These are phyloP conservation scores for Sarcophaga rosellei DNA, from an alignment of 2,888 invertebrate species.

Conservation along the genomic window DNA sequence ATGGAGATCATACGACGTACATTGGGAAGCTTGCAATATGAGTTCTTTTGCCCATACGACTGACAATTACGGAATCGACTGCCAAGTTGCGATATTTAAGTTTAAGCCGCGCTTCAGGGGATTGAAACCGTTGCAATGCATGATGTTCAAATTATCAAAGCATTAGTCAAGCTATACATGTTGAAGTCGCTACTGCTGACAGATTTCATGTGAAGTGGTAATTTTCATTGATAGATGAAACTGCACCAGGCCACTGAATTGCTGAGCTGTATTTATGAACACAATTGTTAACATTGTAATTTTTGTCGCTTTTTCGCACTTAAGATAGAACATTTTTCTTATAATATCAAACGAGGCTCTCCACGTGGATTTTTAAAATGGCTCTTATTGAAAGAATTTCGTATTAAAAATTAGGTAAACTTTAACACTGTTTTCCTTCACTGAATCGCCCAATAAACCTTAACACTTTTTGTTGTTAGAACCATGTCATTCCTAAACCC, in stretches of 20 bases:
- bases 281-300: not conserved
- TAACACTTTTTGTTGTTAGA: too few relatives aligned
- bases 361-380: not conserved
- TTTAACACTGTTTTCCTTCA: too few relatives aligned
- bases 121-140: not conserved
- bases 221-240: not conserved
- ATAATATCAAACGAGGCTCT: not conserved
- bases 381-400: not conserved
- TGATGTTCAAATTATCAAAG: not conserved
- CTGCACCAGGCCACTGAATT: not conserved
- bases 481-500: too few relatives aligned
- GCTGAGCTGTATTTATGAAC: conserved; percentile 1
- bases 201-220: too few relatives aligned
- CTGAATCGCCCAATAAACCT: too few relatives aligned
- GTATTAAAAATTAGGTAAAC: too few relatives aligned
- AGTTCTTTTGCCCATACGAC: too few relatives aligned
- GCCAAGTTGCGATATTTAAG: not conserved
- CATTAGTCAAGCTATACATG: not conserved
- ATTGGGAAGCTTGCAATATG: too few relatives aligned
- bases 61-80: too few relatives aligned
- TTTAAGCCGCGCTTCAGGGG: not conserved
- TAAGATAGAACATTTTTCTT: not conserved
- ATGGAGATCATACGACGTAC: too few relatives aligned
- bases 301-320: conserved; percentile 13
- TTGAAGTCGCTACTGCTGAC: conserved; percentile 1